Percentiles rank a stretch among this genome's conserved stretches.
These are phyloP conservation scores for Lapara coniferarum DNA, from an alignment of 2,888 invertebrate species.

Conservation along the genomic window DNA sequence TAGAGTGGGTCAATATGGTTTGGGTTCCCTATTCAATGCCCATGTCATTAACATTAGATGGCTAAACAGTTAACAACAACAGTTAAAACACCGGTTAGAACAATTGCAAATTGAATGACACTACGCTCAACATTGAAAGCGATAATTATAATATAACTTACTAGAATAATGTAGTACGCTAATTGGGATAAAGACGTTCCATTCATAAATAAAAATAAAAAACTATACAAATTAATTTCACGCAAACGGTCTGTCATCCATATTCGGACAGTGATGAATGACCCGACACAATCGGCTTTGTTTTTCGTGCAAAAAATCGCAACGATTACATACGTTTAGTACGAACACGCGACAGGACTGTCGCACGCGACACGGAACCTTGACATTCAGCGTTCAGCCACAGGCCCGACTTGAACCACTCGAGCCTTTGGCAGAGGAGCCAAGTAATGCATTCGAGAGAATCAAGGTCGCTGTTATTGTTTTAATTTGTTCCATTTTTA, in stretches of 20 bases:
- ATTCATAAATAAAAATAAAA: background rate
- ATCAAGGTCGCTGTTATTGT: background rate
- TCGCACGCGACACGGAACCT: constrained; percentile 17
- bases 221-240: background rate
- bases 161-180: no score
- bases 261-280: constrained; percentile 9
- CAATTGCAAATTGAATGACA: no score
- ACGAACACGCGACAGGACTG: background rate
- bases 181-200: no score
- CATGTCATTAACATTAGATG: no score
- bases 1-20: no score
- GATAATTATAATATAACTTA: no score
- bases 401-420: no score
- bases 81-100: no score
- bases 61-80: no score
- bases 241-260: background rate
- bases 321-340: constrained; percentile 10
- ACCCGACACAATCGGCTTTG: background rate
- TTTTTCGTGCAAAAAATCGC: constrained; percentile 10
- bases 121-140: no score
- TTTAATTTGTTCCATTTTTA: no score
- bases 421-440: constrained; percentile 8
- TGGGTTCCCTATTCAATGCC: no score
- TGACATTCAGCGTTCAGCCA: constrained; percentile 3
- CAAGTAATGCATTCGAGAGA: constrained; percentile 4